Evolutionary conservation across 2,888 invertebrate species (phyloP).

Genomic region (Subacronicta megacephala): DNA sequence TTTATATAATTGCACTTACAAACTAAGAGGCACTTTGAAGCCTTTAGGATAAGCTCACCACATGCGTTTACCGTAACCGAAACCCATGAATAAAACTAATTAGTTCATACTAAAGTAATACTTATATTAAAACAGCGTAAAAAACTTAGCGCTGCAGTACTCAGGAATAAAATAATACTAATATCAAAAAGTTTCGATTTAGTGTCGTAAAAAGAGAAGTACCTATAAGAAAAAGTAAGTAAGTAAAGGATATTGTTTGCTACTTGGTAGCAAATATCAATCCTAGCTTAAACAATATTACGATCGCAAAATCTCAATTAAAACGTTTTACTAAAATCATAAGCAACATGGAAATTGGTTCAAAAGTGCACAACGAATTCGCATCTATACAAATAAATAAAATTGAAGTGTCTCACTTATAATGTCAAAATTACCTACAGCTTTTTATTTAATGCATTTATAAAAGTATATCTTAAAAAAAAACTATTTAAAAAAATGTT

Average conservation of each 20-base stretch:
- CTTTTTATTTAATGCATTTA: no score
- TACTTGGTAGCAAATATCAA: not conserved
- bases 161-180: constrained; percentile 4
- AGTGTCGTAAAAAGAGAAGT: not conserved
- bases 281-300: not conserved
- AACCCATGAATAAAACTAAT: constrained; percentile 67
- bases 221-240: not conserved
- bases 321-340: not conserved
- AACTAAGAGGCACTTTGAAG: constrained; percentile 75
- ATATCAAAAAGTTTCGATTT: constrained; percentile 3
- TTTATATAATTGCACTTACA: constrained; percentile 77
- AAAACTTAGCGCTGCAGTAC: constrained; percentile 8
- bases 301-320: no score
- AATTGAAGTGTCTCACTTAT: no score
- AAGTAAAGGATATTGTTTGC: not conserved
- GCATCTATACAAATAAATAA: no score
- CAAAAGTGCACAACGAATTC: not conserved
- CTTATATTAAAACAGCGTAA: constrained; percentile 24
- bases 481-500: no score
- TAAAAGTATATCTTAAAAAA: no score
- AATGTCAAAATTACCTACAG: no score
- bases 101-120: constrained; percentile 45
- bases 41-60: constrained; percentile 86
- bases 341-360: not conserved
- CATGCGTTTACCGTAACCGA: constrained; percentile 84